phyloP scores from a whole-genome alignment of 2,113 vertebrate genomes.

The Guaruba guarouba region DNA sequence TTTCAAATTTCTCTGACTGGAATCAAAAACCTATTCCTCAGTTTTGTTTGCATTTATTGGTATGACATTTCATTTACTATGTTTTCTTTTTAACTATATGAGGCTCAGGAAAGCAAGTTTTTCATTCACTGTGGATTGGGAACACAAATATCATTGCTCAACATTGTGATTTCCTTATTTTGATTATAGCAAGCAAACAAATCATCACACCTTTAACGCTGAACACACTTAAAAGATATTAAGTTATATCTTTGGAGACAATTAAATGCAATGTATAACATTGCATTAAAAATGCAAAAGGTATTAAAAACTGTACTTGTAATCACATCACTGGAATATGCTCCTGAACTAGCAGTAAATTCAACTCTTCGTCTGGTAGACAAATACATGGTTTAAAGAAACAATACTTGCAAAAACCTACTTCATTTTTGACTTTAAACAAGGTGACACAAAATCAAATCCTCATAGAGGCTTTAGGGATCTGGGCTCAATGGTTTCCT shows the following conservation, averaged over 20 bases:
- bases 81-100: not conserved
- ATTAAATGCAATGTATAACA: not conserved
- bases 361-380: not conserved
- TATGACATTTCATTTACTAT: not conserved
- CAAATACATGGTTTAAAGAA: not conserved
- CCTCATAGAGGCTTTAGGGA: not conserved
- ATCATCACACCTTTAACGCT: not conserved
- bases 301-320: not conserved
- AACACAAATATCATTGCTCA: not conserved
- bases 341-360: not conserved
- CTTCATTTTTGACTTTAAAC: not conserved
- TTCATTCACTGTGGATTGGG: not conserved
- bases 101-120: not conserved
- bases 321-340: not conserved
- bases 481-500: not conserved
- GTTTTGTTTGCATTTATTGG: not conserved
- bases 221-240: not conserved
- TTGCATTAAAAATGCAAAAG: not conserved
- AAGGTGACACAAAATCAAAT: not conserved
- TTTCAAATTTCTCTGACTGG: not conserved
- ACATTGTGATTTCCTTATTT: not conserved
- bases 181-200: not conserved
- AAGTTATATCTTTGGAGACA: not conserved
- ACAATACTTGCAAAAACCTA: accelerated
- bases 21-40: not conserved